Base-by-base conservation (phyloP, 2,888 invertebrate genomes). In the Rhingia rostrata region DNA sequence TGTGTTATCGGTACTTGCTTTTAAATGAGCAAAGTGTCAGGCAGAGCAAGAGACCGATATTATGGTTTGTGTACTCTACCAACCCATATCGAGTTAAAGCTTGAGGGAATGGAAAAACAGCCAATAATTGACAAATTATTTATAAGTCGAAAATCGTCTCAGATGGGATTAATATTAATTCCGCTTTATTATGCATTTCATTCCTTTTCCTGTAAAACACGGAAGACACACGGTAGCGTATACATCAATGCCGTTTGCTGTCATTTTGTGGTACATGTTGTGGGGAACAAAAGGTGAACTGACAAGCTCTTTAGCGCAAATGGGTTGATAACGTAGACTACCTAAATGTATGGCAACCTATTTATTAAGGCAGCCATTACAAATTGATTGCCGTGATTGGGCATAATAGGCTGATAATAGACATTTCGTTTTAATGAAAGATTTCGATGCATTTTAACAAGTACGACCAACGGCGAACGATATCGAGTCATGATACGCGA, bases 101-200 rank as follows among this genome's bases (percentile, higher is more conserved):
- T 14, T 14, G 2, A 5, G 45, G 22, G 45, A 22, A 7, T 14
- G 22, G 14, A 6, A 45, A 9, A 9, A n/a, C 49, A 58, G 58
- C 58, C 58, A 43, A 70, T 58, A 70, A 49, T 39, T 49, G 30
- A 56, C 47, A 32, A 58, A 70, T 58, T 70, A 70, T 60, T 60
- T 39, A 58, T 33, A 30, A 69, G 47, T 37, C 56, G n/a, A 47
- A 58, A 69, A 69, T 39, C 9, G 47, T 49, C 30, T 32, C 33
- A 9, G 37, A 30, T 49, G 30, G 33, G 41, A 66, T 53, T 43
- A 53, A 10, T 53, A 43, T 43, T 53, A 41, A 66, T 66, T 54
- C 51, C 14, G 1, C 22, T 4, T 33, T 10, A 66, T 33, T 30
- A 30, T 12, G 12, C n/a, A 5, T 49, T 22, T 51, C 10, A 3